Base-by-base conservation (phyloP, 2,797 vertebrate species). In the Pelochelys cantorii region DNA sequence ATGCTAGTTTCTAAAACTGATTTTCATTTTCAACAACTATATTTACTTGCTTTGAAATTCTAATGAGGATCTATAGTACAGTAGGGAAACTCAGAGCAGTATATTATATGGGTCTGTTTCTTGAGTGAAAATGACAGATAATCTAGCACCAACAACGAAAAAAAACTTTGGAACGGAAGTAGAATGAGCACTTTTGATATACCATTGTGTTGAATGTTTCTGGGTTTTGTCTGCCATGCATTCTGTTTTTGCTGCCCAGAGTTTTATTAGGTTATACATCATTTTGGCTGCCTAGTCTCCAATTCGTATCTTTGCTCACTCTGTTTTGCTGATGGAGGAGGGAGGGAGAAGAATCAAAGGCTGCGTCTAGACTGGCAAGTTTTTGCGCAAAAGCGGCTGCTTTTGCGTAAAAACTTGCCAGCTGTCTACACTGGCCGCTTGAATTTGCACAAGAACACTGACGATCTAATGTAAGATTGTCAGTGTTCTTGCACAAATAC, bases 11-110 rank as follows among this genome's bases (percentile, higher is more conserved):
- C 52, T 53, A 53, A 53, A 53, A 53, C n/a, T n/a, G n/a, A n/a
- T n/a, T n/a, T n/a, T n/a, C n/a, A 3, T 83, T 92, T 92, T 81
- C 15, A 42, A 29, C 29, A 81, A 86, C 81, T 71, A 42, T 13
- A 34, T 79, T 87, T 94, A 5, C 6, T 79, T 94, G 42, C 52
- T 91, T 83, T 92, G 83, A 84, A 92, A 93, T 93, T 96, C 34
- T 37, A 79, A 75, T 20, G 74, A 71, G 14, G 2, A 2, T 22
- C 59, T 59, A 77, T 17, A 74, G 13, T 37, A 78, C 22, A 84
- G 5, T 2, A 79, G 65, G 6, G 23, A 84, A 48, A 9, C 3
- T 14, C 42, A 7, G 54, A 80, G 14, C n/a, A 68, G 22, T 68
- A 5, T 65, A 56, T 90, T 80, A 74, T 14, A 5, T 17, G 5